These are phyloP conservation scores for Piscicola geometra DNA, from an alignment of 2,888 invertebrate genomes.

Conservation along the genomic window DNA sequence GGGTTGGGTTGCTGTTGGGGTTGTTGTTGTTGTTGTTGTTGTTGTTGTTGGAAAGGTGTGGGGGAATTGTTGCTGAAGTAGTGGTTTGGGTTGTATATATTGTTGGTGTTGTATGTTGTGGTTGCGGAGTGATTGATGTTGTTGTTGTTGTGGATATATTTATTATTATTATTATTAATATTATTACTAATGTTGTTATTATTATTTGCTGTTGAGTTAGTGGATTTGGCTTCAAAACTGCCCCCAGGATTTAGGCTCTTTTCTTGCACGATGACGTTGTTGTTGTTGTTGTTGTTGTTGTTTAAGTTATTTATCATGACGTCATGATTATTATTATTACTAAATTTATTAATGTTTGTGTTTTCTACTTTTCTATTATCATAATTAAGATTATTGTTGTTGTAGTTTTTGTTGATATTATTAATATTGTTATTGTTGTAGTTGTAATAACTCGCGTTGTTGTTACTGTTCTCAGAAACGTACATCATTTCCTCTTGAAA, in stretches of 20 bases:
- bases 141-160: background rate
- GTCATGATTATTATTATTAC: background rate
- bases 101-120: conserved; percentile 11
- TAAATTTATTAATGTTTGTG: too few relatives aligned
- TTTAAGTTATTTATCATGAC: background rate
- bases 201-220: background rate
- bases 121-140: background rate
- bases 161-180: background rate
- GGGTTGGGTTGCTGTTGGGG: background rate
- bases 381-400: too few relatives aligned
- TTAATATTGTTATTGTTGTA: background rate
- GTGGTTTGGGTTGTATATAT: conserved; percentile 17
- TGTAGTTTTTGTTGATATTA: background rate
- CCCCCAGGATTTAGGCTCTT: background rate
- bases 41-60: conserved; percentile 4
- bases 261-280: background rate
- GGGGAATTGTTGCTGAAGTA: background rate
- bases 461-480: background rate
- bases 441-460: background rate
- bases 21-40: conserved; percentile 22
- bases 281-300: conserved; percentile 26
- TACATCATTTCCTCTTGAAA: too few relatives aligned
- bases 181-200: conserved; percentile 26
- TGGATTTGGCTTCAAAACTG: background rate
- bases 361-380: too few relatives aligned